Evolutionary conservation across 2,113 vertebrate genomes (phyloP).

Genomic region (Eublepharis macularius): DNA sequence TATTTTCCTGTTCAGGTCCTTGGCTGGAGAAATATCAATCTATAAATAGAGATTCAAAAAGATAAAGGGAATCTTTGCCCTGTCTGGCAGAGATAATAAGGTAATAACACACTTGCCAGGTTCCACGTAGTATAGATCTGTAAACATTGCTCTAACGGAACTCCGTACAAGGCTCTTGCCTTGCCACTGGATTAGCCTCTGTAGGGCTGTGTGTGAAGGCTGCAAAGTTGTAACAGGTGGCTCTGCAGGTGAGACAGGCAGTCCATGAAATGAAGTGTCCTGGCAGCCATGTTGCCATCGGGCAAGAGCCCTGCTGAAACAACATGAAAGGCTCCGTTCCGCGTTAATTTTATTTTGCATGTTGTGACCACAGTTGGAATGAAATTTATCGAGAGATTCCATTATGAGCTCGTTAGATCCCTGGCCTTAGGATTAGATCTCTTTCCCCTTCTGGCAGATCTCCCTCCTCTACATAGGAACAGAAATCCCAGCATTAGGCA

Average conservation of each 20-base stretch:
- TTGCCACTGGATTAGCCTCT: background rate
- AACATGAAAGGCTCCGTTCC: no score
- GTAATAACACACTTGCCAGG: background rate
- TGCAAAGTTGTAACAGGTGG: no score
- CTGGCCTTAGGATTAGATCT: no score
- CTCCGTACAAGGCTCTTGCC: background rate
- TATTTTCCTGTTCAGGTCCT: background rate
- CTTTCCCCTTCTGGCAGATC: no score
- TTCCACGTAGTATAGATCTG: background rate
- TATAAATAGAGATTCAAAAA: fast-evolving
- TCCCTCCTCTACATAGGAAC: no score
- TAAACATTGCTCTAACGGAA: background rate
- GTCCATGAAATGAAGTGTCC: background rate
- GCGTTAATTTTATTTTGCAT: no score
- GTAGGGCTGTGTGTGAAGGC: background rate
- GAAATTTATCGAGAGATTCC: no score
- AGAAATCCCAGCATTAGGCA: no score
- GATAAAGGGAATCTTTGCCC: background rate
- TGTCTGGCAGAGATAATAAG: background rate
- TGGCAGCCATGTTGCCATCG: background rate
- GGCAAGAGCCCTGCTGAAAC: no score
- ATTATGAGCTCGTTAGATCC: no score
- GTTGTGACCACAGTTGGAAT: no score
- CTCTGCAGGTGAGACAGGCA: background rate
- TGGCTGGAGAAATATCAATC: fast-evolving